Conservation (phyloP, 2,888 invertebrate genomes). For the Epirrhoe alternata region DNA sequence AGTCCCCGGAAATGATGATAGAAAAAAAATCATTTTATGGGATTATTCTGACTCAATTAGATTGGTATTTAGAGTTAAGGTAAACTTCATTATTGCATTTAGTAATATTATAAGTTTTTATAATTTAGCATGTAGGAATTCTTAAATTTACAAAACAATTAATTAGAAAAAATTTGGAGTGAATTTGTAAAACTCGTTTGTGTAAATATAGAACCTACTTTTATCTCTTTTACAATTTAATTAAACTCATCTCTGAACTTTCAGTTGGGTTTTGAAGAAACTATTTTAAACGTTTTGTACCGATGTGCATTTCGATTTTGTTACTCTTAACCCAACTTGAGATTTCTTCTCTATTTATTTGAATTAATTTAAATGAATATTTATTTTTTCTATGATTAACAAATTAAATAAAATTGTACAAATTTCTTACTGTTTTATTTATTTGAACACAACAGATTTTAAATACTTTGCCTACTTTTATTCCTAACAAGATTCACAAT, state of each 20-base stretch:
- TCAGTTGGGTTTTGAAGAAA: conserved; percentile 84
- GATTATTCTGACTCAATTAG: conserved; percentile 74
- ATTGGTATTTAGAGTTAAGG: conserved; percentile 42
- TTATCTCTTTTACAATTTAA: conserved; percentile 59
- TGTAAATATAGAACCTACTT: conserved; percentile 72
- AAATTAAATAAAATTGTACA: conserved; percentile 83
- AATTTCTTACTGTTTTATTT: conserved; percentile 68
- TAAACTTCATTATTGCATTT: conserved; percentile 30
- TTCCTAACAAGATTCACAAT: conserved; percentile 40
- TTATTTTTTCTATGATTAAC: conserved; percentile 75
- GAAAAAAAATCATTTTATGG: conserved; percentile 59
- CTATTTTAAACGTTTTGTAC: conserved; percentile 38
- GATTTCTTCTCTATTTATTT: conserved; percentile 81
- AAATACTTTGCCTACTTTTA: conserved; percentile 34
- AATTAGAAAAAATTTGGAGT: conserved; percentile 33
- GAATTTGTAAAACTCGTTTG: conserved; percentile 43
- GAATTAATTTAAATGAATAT: conserved; percentile 70
- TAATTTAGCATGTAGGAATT: conserved; percentile 23
- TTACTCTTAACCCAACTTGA: conserved; percentile 84
- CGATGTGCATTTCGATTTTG: conserved; percentile 44
- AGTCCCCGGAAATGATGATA: conserved; percentile 65
- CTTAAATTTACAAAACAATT: conserved; percentile 28
- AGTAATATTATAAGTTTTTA: conserved; percentile 23
- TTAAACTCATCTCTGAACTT: conserved; percentile 70
- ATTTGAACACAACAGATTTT: conserved; percentile 38